A percentile compares a stretch with the other conserved stretches of the same genome.
These are phyloP conservation scores for Otolemur garnettii DNA, from an alignment of 2,113 vertebrate genomes.

Conservation along the genomic window DNA sequence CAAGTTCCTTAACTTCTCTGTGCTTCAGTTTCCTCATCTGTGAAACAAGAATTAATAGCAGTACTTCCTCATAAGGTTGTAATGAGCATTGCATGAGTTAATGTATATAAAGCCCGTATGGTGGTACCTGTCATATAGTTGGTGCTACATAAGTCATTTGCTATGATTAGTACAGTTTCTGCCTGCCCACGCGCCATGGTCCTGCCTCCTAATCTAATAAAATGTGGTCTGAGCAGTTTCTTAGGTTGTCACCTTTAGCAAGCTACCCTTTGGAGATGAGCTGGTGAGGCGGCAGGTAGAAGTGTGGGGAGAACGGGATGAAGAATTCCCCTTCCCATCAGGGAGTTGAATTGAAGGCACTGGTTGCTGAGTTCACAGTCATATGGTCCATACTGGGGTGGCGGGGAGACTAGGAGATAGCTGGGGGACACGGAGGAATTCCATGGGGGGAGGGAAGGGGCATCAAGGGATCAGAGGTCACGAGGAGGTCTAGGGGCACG, in stretches of 20 bases:
- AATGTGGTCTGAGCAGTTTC: neutral
- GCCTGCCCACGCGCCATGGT: neutral
- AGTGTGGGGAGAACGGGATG: neutral
- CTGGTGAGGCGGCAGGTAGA: neutral
- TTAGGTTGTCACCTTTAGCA: neutral
- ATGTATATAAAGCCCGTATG: neutral
- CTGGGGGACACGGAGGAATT: neutral
- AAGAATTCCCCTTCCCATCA: neutral
- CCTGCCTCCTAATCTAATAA: neutral
- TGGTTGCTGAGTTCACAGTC: neutral
- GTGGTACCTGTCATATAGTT: neutral
- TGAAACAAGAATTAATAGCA: neutral
- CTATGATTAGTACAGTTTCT: neutral
- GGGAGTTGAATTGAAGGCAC: neutral
- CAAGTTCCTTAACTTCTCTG: constrained; percentile 28
- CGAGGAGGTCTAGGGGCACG: neutral
- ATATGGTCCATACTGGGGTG: neutral
- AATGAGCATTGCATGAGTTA: neutral
- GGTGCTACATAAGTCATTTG: neutral
- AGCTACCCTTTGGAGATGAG: neutral
- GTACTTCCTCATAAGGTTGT: neutral
- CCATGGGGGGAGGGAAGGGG: neutral
- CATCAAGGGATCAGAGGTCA: neutral
- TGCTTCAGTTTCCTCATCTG: neutral
- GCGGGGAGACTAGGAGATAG: neutral